Conservation (phyloP, 2,113 vertebrate species). For the Dolichallabes microphthalmus region DNA sequence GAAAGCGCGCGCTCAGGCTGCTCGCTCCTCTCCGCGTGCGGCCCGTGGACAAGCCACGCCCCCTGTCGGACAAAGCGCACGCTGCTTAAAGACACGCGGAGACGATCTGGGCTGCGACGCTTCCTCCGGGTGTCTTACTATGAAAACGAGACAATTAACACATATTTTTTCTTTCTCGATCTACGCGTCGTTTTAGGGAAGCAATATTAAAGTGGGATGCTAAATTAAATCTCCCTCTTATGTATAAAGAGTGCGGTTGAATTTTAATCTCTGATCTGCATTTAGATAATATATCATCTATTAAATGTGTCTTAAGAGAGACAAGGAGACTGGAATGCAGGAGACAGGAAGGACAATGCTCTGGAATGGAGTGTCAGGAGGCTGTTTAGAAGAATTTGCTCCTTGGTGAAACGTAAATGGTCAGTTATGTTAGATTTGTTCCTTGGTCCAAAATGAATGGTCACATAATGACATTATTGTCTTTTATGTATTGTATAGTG, state of each 20-base stretch:
- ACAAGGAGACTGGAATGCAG: not conserved
- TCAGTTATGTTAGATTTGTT: not conserved
- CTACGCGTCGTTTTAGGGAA: not conserved
- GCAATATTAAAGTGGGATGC: not conserved
- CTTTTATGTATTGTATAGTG: not conserved
- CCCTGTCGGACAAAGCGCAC: slow-evolving; percentile 75
- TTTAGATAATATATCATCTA: not conserved
- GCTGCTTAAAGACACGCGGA: slow-evolving; percentile 69
- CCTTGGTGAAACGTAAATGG: not conserved
- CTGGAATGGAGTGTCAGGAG: not conserved
- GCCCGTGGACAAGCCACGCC: slow-evolving; percentile 81
- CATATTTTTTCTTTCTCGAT: not conserved
- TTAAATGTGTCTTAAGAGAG: not conserved
- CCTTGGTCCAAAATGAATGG: not conserved
- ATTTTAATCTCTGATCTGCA: not conserved
- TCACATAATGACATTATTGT: not conserved
- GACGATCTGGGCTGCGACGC: not conserved
- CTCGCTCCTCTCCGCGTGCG: slow-evolving; percentile 54
- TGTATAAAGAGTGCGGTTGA: not conserved
- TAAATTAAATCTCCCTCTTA: not conserved
- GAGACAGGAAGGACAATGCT: not conserved
- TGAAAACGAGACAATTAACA: not conserved
- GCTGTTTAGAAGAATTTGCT: not conserved
- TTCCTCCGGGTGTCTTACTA: not conserved
- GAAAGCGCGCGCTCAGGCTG: slow-evolving; percentile 60